Base-by-base conservation (phyloP, 2,888 invertebrate species). In the Oeneis ivallda region DNA sequence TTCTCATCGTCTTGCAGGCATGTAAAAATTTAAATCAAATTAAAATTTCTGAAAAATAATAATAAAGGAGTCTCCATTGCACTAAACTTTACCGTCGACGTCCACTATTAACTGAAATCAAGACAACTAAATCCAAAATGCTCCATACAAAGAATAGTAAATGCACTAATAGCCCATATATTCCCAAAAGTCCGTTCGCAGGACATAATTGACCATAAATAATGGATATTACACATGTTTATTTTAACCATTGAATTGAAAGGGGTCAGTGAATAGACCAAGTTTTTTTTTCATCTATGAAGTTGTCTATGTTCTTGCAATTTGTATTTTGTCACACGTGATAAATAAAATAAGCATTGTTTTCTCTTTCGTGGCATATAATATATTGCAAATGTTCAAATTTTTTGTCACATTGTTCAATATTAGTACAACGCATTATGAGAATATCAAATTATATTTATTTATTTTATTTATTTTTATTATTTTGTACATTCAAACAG, bases 151-250 rank as follows among this genome's bases (percentile, higher is more conserved):
- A 82, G 78, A 81, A 82, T 74, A 75, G 72, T 78, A 75, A 79
- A 74, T 72, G 65, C 72, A 71, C 77, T 85, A 83, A 86, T 85
- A 82, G 75, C 77, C 82, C 78, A 76, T 76, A 83, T 82, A 82
- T 84, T 82, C 79, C 76, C 76, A 75, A 73, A 79, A 71, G 81
- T 81, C 82, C 83, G 75, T 86, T 83, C 76, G 74, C 77, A 76
- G 79, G 83, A 86, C 86, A 87, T 91, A 91, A 91, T 90, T 91
- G 88, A 87, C 88, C 90, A 90, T 90, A 89, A 89, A 91, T 90
- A 89, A 89, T 77, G 78, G 52, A 80, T 78, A 86, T 85, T 84
- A 89, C 87, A 88, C 80, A 83, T 89, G 88, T 90, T 84, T 80
- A 80, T 82, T 82, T 79, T 77, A 79, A 79, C 81, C 83, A 80